Evolutionary conservation across 2,113 vertebrate genomes (phyloP), one percentile per base, ranked within the genome.

Genomic region (Physeter macrocephalus): DNA sequence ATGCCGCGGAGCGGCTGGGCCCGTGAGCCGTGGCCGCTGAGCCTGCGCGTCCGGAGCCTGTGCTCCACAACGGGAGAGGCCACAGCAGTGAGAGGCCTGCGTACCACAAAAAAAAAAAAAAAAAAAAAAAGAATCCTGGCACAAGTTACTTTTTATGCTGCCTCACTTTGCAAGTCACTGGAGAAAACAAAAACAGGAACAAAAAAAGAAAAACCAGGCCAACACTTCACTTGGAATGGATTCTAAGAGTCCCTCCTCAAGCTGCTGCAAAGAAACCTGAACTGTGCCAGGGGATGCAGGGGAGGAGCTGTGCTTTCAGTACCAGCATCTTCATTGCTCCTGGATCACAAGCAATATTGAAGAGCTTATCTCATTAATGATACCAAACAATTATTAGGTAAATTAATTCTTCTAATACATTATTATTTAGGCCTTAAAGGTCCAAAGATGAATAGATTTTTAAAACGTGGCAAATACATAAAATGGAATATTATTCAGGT

Each of bases 361-460:
- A 69, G 36, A 90, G 43, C 34, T 67, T 14, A 31, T n/a, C 41
- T 81, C 36, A 25, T 34, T 62, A 57, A 90, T 72, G 25, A 66
- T 4, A 80, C 12, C 23, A 61, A 36, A 21, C 52, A 75, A 61
- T 36, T 72, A 36, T 27, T 59, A 41, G 31, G 59, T 74, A 71
- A 72, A 23, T 54, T 61, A 52, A 52, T 27, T 83, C 46, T 96
- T 71, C 59, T 62, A 69, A 36, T 57, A 61, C 52, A 69, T 85
- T 77, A 66, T 72, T 52, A 62, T 54, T 94, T 52, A 88, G 46
- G 85, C 61, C 36, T 93, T 66, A 34, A 93, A 39, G 27, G 4
- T 46, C 29, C 59, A 54, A 92, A 46, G 39, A 54, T 34, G 20
- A 80, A 80, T 3, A 54, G 75, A 78, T 78, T 80, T 54, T 80